Evolutionary conservation across 2,113 vertebrate genomes (phyloP), one percentile per base, ranked within the genome.

Genomic region (Syrmaticus mikado): DNA sequence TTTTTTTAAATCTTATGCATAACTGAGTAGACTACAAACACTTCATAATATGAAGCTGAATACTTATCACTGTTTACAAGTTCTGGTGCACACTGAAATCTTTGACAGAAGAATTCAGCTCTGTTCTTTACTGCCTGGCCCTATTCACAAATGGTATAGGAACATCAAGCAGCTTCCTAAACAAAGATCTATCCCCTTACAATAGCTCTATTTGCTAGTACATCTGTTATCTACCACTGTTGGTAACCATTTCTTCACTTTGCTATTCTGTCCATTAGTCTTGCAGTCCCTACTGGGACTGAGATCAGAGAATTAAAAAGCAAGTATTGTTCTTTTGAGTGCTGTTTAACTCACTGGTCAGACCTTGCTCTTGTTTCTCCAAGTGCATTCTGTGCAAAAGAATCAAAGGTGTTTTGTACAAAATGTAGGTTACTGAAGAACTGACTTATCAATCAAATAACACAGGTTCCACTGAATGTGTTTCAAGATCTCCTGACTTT

Each of bases 171-270:
- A 73, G 81, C 50, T 67, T 85, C 46, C 14, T 8, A 60, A 91
- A 91, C 85, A 65, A 74, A 86, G 72, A 82, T 68, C 46, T 89
- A 21, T 74, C 79, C 78, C 32, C 41, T 22, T 60, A 94, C 78
- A 96, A 91, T 70, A 80, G 55, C 7, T 19, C 62, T 91, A 85
- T 94, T 94, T 94, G 87, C 60, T 68, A 71, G 65, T 38, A 67
- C 46, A 87, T 86, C 70, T 82, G 61, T 32, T 24, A 1, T 48
- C 66, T 30, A 16, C 55, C 78, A 16, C 40, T 62, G 32, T 48
- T 36, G 57, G 22, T 70, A 85, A 73, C 45, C 52, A 50, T 25
- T 91, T 80, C 57, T 55, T 64, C 79, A 53, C 45, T 72, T 21
- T n/a, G 48, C 24, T 83, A 41, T n/a, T 82, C 50, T 46, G 38